Evolutionary conservation across 2,888 invertebrate genomes (phyloP).

Genomic region (Osmoderma eremita): DNA sequence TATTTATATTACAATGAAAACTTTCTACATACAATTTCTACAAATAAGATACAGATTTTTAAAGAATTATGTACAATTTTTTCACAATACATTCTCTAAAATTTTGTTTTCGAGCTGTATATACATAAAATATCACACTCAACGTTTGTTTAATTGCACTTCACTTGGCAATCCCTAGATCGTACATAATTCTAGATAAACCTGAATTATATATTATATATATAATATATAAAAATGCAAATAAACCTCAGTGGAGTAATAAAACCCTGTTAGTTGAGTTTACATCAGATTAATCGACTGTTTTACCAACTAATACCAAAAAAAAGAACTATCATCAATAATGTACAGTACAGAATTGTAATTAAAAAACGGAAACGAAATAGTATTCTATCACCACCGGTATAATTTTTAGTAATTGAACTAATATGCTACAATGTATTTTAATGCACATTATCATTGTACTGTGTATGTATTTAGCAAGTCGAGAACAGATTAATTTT

Average conservation of each 20-base stretch:
- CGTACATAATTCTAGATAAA: slow-evolving; percentile 51
- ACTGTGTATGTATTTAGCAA: neutral
- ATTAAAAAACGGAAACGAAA: slow-evolving; percentile 11
- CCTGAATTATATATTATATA: slow-evolving; percentile 44
- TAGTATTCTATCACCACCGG: slow-evolving; percentile 8
- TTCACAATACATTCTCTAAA: slow-evolving; percentile 55
- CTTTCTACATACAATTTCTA: slow-evolving; percentile 61
- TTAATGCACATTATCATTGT: neutral
- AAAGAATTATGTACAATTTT: slow-evolving; percentile 55
- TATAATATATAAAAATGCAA: slow-evolving; percentile 48
- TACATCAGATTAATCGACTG: slow-evolving; percentile 50
- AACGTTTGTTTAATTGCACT: slow-evolving; percentile 46
- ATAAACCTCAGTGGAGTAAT: slow-evolving; percentile 49
- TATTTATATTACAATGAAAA: slow-evolving; percentile 62
- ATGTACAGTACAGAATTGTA: slow-evolving; percentile 45
- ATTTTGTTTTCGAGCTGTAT: slow-evolving; percentile 46
- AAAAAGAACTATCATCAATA: slow-evolving; percentile 43
- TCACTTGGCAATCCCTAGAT: slow-evolving; percentile 43
- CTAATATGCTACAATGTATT: no score
- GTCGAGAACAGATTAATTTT: neutral
- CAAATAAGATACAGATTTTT: slow-evolving; percentile 51
- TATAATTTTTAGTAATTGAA: slow-evolving; percentile 26
- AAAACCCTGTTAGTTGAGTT: slow-evolving; percentile 53
- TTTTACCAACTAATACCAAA: slow-evolving; percentile 45
- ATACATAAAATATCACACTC: slow-evolving; percentile 50